Conservation (phyloP, 2,888 invertebrate species). For the Nasonovia ribisnigri region DNA sequence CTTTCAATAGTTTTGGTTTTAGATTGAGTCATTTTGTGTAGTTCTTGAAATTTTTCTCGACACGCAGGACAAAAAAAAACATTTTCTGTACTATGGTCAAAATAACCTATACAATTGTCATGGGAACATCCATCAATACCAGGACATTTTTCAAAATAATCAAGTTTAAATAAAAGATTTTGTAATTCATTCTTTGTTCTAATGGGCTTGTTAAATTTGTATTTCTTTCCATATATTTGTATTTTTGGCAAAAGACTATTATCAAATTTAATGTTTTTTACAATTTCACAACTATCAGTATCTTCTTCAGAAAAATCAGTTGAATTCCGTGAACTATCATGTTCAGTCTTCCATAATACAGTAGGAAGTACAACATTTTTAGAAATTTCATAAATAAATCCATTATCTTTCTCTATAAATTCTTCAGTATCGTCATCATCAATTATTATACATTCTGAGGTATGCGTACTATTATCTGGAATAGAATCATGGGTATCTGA, state of each 20-base stretch:
- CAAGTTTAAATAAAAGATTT: constrained; percentile 24
- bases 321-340: neutral
- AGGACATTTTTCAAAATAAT: neutral
- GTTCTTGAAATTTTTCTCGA: neutral
- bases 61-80: neutral
- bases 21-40: neutral
- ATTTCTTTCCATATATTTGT: neutral
- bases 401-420: neutral
- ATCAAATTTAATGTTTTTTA: neutral
- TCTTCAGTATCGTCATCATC: neutral
- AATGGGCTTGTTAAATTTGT: neutral
- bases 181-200: constrained; percentile 21
- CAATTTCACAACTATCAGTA: neutral
- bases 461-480: neutral
- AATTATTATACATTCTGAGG: neutral
- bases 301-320: neutral
- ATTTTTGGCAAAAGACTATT: constrained; percentile 23
- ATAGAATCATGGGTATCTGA: neutral
- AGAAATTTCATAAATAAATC: neutral
- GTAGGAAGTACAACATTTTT: neutral
- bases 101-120: constrained; percentile 35
- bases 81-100: neutral
- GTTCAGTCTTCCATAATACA: neutral
- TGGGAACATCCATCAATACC: neutral
- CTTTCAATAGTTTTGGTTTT: neutral